Evolutionary conservation across 2,797 vertebrate species (phyloP).

Genomic region (Schizopygopsis pylzovi): DNA sequence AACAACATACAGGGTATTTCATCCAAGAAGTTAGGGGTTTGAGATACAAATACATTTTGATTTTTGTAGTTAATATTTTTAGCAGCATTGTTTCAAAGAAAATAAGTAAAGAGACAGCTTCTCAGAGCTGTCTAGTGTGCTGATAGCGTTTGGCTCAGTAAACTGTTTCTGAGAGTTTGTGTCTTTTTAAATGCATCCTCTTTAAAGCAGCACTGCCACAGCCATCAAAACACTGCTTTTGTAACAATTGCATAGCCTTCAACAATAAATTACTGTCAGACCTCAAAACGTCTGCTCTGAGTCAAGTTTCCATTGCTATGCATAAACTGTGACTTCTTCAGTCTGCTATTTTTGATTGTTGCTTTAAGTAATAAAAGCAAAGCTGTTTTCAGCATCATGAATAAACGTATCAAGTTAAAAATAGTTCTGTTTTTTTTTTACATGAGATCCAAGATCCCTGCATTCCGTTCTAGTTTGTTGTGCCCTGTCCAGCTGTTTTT

Average conservation of each 20-base stretch:
- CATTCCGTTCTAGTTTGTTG: neutral
- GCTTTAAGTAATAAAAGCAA: neutral
- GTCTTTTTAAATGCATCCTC: neutral
- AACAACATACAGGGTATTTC: neutral
- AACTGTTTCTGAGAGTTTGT: constrained; percentile 5
- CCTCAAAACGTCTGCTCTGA: neutral
- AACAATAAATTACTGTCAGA: neutral
- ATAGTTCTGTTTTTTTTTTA: neutral
- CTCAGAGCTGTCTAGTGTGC: neutral
- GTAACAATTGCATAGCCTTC: neutral
- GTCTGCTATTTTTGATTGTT: constrained; percentile 9
- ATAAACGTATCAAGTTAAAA: neutral
- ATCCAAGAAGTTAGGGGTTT: neutral
- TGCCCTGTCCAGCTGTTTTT: neutral
- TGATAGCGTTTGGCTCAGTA: neutral
- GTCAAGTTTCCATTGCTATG: neutral
- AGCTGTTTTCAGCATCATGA: neutral
- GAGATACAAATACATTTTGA: neutral
- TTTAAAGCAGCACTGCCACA: constrained; percentile 20
- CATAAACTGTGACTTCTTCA: constrained; percentile 10
- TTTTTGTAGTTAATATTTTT: constrained; percentile 21
- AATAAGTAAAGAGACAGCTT: neutral
- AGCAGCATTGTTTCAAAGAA: neutral
- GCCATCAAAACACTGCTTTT: constrained; percentile 18
- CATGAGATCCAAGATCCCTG: neutral